Conservation (phyloP, 2,797 vertebrate genomes). For the Naso thynnoides region DNA sequence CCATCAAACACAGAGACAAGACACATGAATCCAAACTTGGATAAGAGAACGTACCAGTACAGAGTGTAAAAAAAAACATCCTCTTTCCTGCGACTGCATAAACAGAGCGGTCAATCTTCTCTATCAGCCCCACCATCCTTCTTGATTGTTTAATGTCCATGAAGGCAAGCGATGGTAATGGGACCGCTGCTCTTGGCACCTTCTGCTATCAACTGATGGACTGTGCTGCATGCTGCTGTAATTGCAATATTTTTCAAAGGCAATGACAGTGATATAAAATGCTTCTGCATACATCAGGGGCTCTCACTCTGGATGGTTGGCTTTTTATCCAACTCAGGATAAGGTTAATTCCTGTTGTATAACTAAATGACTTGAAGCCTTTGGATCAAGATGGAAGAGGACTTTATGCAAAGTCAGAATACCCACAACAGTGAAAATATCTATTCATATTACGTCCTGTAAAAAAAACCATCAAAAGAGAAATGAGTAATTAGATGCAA, state of each 20-base stretch:
- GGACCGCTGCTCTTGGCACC: slow-evolving; percentile 22
- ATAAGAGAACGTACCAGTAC: neutral
- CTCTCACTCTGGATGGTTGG: slow-evolving; percentile 1
- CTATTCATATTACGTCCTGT: neutral
- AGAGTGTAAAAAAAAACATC: neutral
- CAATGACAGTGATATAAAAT: slow-evolving; percentile 40
- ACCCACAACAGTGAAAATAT: neutral
- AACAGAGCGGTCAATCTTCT: slow-evolving; percentile 18
- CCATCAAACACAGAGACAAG: slow-evolving; percentile 37
- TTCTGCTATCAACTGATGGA: slow-evolving; percentile 42
- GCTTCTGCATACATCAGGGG: neutral
- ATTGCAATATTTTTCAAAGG: slow-evolving; percentile 51
- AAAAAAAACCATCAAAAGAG: too few species aligned
- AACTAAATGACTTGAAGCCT: slow-evolving; percentile 1
- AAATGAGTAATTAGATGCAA: too few species aligned
- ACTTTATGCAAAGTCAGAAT: neutral
- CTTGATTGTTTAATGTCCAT: slow-evolving; percentile 45
- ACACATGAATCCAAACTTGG: slow-evolving; percentile 25
- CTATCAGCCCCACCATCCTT: slow-evolving; percentile 11
- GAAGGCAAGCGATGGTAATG: slow-evolving; percentile 41
- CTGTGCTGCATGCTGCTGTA: slow-evolving; percentile 24
- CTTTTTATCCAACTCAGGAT: slow-evolving; percentile 30
- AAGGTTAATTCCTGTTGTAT: slow-evolving; percentile 20
- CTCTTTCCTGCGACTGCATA: slow-evolving; percentile 20
- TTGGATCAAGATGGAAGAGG: neutral